phyloP scores from a whole-genome alignment of 2,113 vertebrate genomes.

The Ctenomys sociabilis region DNA sequence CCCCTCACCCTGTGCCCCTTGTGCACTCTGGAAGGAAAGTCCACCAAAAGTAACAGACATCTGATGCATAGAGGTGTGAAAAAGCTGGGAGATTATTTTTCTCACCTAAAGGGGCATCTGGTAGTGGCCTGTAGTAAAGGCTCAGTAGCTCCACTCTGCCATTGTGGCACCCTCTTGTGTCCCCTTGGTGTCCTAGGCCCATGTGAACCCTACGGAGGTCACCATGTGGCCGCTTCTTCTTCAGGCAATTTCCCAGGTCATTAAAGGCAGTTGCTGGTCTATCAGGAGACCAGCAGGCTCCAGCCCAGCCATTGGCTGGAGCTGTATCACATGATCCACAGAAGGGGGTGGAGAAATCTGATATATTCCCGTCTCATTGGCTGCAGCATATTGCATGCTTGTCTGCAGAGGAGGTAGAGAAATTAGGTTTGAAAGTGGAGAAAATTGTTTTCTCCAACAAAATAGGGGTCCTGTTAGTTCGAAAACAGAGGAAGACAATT shows the following conservation, averaged over 20 bases:
- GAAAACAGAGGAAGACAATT: background rate
- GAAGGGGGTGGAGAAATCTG: too few relatives aligned
- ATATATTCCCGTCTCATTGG: background rate
- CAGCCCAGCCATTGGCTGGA: background rate
- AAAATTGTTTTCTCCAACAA: background rate
- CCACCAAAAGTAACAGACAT: background rate
- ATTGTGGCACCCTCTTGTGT: background rate
- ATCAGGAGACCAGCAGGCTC: background rate
- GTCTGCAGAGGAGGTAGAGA: fast-evolving
- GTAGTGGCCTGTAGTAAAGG: background rate
- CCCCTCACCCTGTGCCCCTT: too few relatives aligned
- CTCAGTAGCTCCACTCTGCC: background rate
- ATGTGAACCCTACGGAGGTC: fast-evolving
- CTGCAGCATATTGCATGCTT: background rate
- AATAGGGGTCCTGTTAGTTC: background rate
- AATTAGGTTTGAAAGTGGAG: background rate
- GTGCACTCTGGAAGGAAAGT: background rate
- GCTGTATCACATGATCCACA: background rate
- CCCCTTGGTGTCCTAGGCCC: fast-evolving
- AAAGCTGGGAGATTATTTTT: background rate
- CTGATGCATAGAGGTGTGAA: background rate
- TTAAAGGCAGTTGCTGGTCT: fast-evolving
- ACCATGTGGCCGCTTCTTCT: background rate
- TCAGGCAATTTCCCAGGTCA: too few relatives aligned
- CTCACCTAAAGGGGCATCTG: background rate